Evolutionary conservation across 1,140 invertebrate species (phyloP).

Genomic region (Halesus radiatus): DNA sequence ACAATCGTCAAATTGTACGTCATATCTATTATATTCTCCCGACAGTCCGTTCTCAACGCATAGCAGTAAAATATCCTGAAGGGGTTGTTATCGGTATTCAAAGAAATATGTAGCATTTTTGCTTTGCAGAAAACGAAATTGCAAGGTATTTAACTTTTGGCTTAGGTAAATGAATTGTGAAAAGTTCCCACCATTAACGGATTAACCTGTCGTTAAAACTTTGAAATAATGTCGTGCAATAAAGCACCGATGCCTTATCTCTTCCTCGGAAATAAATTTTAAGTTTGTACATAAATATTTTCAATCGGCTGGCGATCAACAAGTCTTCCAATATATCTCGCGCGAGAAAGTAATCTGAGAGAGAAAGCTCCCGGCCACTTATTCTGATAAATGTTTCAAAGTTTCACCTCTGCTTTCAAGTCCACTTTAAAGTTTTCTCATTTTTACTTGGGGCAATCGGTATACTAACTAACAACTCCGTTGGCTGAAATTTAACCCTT

Average conservation of each 20-base stretch:
- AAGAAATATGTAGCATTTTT: no score
- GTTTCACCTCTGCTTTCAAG: slow-evolving; percentile 35
- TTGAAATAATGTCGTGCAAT: no score
- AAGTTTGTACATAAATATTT: slow-evolving; percentile 28
- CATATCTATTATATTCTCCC: no score
- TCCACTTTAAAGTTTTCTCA: slow-evolving; percentile 52
- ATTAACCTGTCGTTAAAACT: no score
- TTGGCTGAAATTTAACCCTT: neutral
- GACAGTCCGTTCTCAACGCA: no score
- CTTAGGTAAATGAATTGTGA: no score
- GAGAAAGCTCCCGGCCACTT: slow-evolving; percentile 38
- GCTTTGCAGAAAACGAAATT: no score
- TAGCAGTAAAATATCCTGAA: no score
- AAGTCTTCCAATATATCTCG: slow-evolving; percentile 48
- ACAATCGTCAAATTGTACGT: no score
- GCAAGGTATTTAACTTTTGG: no score
- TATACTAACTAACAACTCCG: slow-evolving; percentile 45
- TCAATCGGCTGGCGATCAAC: slow-evolving; percentile 49
- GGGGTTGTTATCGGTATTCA: no score
- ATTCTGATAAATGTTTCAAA: slow-evolving; percentile 55
- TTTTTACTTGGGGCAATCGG: slow-evolving; percentile 51
- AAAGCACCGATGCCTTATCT: neutral
- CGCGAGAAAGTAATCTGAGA: slow-evolving; percentile 33
- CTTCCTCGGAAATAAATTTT: neutral
- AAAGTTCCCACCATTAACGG: no score